Percentiles rank a stretch among this genome's conserved stretches.
phyloP scores from a whole-genome alignment of 1,140 invertebrate species.

The Temnothorax longispinosus region DNA sequence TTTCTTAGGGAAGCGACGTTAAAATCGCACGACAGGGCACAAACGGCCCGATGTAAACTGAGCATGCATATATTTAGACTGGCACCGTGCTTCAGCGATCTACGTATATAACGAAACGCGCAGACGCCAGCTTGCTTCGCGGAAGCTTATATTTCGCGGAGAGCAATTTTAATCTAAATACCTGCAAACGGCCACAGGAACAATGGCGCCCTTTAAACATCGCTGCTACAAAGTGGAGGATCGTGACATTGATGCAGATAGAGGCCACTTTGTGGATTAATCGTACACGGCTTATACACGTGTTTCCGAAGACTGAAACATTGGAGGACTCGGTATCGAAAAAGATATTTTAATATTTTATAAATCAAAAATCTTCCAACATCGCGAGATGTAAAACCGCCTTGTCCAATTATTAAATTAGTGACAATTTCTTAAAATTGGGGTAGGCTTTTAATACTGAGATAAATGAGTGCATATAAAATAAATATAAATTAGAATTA shows the following conservation, averaged over 20 bases:
- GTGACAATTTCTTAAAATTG: neutral
- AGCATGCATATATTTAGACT: slow-evolving; percentile 68
- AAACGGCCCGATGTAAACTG: slow-evolving; percentile 62
- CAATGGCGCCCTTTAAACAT: slow-evolving; percentile 32
- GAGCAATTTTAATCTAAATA: slow-evolving; percentile 53
- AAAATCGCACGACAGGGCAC: slow-evolving; percentile 57
- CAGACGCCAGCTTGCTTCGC: slow-evolving; percentile 47
- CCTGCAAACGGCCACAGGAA: neutral
- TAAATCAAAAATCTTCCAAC: neutral
- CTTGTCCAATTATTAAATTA: neutral
- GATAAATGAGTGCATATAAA: too few species aligned
- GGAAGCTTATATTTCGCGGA: slow-evolving; percentile 53
- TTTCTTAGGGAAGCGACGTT: slow-evolving; percentile 54
- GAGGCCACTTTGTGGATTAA: slow-evolving; percentile 1
- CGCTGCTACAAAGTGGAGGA: neutral
- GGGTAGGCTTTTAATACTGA: neutral
- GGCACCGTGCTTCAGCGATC: slow-evolving; percentile 50
- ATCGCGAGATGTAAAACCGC: neutral
- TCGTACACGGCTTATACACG: neutral
- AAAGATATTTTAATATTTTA: slow-evolving; percentile 1
- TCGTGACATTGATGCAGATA: slow-evolving; percentile 22
- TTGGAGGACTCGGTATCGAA: neutral
- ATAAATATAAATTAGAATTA: neutral
- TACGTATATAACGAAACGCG: slow-evolving; percentile 22
- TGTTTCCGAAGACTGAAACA: neutral